These are phyloP conservation scores for Drosophila neocordata DNA, from an alignment of 1,140 invertebrate species.

Conservation along the genomic window DNA sequence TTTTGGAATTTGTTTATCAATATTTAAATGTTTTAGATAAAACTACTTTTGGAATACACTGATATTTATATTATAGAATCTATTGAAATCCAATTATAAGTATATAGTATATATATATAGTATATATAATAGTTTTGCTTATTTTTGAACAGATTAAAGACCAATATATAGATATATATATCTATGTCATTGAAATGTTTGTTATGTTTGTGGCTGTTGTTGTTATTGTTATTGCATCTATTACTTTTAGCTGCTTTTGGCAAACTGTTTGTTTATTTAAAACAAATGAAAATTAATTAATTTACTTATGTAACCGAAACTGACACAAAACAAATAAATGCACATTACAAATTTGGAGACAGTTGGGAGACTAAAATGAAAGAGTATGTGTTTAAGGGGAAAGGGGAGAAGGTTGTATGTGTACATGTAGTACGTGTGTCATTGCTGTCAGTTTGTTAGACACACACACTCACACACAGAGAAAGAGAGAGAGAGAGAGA, in stretches of 20 bases:
- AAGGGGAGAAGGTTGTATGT: constrained; percentile 22
- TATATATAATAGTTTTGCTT: no score
- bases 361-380: not conserved
- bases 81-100: no score
- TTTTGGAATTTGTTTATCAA: no score
- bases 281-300: constrained; percentile 81
- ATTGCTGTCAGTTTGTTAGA: constrained; percentile 50
- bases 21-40: no score
- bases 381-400: constrained; percentile 15
- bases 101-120: no score
- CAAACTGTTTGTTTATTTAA: constrained; percentile 77
- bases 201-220: constrained; percentile 42
- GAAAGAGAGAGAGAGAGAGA: not conserved
- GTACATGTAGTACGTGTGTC: constrained; percentile 24
- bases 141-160: no score
- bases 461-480: constrained; percentile 14
- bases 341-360: constrained; percentile 30
- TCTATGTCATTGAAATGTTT: no score
- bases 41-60: no score
- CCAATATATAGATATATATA: no score
- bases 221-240: constrained; percentile 30
- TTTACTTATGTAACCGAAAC: constrained; percentile 81
- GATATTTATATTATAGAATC: no score
- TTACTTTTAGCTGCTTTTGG: constrained; percentile 48
- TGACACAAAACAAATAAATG: constrained; percentile 76